Evolutionary conservation across 2,797 vertebrate species (phyloP).

Genomic region (Cynodonichthys magdalenae): DNA sequence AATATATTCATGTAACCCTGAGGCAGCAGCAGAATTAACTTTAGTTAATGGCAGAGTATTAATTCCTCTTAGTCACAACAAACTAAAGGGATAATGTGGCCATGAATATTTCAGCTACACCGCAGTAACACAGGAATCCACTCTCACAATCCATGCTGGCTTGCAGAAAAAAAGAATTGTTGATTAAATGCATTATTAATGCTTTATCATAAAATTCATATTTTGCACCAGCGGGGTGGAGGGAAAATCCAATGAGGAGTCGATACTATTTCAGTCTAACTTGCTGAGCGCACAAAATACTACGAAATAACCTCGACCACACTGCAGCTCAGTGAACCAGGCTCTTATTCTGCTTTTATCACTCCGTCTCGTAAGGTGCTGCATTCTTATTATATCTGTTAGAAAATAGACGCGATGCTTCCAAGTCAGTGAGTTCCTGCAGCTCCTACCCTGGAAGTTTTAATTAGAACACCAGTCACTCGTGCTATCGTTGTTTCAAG

Average conservation of each 20-base stretch:
- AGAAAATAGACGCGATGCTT: slow-evolving; percentile 75
- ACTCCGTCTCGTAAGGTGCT: slow-evolving; percentile 54
- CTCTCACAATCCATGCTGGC: slow-evolving; percentile 49
- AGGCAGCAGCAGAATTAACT: slow-evolving; percentile 73
- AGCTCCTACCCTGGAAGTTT: slow-evolving; percentile 75
- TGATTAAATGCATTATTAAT: slow-evolving; percentile 76
- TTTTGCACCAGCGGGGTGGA: slow-evolving; percentile 54
- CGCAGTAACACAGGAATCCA: slow-evolving; percentile 65
- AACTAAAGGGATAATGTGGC: slow-evolving; percentile 82
- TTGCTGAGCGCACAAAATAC: slow-evolving; percentile 63
- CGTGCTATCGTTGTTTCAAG: slow-evolving; percentile 74
- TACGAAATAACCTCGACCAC: slow-evolving; percentile 50
- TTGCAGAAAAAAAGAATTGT: slow-evolving; percentile 56
- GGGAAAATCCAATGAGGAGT: slow-evolving; percentile 64
- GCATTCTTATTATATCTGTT: slow-evolving; percentile 76
- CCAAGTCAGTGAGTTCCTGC: slow-evolving; percentile 65
- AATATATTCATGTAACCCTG: slow-evolving; percentile 51
- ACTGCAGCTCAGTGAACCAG: slow-evolving; percentile 23
- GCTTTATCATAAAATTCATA: slow-evolving; percentile 73
- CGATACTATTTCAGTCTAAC: slow-evolving; percentile 62
- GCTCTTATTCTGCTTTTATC: slow-evolving; percentile 53
- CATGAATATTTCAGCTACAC: slow-evolving; percentile 82
- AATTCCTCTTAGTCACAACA: slow-evolving; percentile 84
- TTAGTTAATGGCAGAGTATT: slow-evolving; percentile 80
- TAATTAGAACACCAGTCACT: slow-evolving; percentile 82